phyloP scores from a whole-genome alignment of 2,888 invertebrate genomes.

The Melieria omissa region DNA sequence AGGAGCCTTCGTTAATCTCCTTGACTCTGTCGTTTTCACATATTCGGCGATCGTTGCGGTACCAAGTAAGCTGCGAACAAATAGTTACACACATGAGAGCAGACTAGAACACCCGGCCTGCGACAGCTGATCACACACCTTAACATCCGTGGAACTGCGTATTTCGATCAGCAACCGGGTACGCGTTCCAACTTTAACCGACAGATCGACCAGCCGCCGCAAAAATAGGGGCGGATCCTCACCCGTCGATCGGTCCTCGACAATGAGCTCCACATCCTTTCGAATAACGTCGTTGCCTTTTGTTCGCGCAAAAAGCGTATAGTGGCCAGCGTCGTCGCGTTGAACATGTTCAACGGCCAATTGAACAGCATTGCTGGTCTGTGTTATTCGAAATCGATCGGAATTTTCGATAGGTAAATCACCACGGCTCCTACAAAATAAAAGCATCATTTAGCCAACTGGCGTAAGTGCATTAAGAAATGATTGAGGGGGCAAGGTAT shows the following conservation, averaged over 20 bases:
- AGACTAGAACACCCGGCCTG: neutral
- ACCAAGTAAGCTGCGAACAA: slow-evolving; percentile 81
- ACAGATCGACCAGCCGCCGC: slow-evolving; percentile 84
- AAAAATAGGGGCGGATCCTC: slow-evolving; percentile 86
- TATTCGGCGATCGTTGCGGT: slow-evolving; percentile 82
- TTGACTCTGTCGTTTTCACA: slow-evolving; percentile 80
- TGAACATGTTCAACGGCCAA: slow-evolving; percentile 80
- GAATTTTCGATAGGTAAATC: slow-evolving; percentile 73
- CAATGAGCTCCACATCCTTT: slow-evolving; percentile 70
- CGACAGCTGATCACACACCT: slow-evolving; percentile 69
- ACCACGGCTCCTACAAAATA: slow-evolving; percentile 68
- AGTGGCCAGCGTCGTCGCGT: slow-evolving; percentile 79
- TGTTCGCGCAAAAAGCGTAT: slow-evolving; percentile 76
- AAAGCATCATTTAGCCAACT: neutral
- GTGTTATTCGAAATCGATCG: slow-evolving; percentile 73
- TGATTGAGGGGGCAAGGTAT: no score
- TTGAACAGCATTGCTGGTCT: slow-evolving; percentile 73
- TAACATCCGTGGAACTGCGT: slow-evolving; percentile 80
- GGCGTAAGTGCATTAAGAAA: no score
- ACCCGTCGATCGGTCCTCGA: slow-evolving; percentile 72
- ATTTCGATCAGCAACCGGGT: slow-evolving; percentile 88
- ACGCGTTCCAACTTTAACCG: slow-evolving; percentile 90
- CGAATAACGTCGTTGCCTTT: slow-evolving; percentile 70
- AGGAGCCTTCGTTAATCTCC: slow-evolving; percentile 84
- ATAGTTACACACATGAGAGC: neutral